Base-by-base conservation (phyloP, 2,113 vertebrate genomes). In the Panthera uncia region DNA sequence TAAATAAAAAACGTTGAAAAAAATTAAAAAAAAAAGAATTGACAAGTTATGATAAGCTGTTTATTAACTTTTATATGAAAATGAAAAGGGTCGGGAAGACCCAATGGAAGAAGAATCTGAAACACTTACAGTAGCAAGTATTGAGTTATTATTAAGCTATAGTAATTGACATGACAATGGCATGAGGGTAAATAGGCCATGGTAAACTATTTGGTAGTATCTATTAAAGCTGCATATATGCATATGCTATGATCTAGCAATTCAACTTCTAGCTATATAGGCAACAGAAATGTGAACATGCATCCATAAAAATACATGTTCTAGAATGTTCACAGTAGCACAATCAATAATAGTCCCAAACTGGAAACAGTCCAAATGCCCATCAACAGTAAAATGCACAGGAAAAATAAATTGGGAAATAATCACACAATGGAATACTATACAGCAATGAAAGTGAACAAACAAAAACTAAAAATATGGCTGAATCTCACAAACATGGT, bases 271-370 rank as follows among this genome's bases (percentile, higher is more conserved):
- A 74, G 29, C 41, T 96, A 15, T 91, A 52, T 82, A 57, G 31
- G 7, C 65, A 82, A 83, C 18, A 96, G 90, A 94, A 94, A 86
- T 38, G 31, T 91, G 50, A 92, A 96, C 27, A 90, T 50, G 85
- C 48, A 41, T 65, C 19, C 8, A 61, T 14, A 36, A 93, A 96
- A 93, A 87, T 90, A 76, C 48, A 83, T 48, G n/a, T 31, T 63
- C 65, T 92, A 52, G 50, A 82, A 66, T 93, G 52, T 68, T 84
- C 33, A 80, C 45, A 96, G 38, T 14, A 96, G 55, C 29, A 6
- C 68, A 71, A 83, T 73, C 92, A 91, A n/a, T 80, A 88, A n/a
- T 25, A 55, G 48, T 81, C 18, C 69, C 23, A 74, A 92, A 80
- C 10, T 79, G 18, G 82, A 91, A 96, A 91, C 16, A 92, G 79